Conservation (phyloP, 2,113 vertebrate genomes). For the Petroica traversi region DNA sequence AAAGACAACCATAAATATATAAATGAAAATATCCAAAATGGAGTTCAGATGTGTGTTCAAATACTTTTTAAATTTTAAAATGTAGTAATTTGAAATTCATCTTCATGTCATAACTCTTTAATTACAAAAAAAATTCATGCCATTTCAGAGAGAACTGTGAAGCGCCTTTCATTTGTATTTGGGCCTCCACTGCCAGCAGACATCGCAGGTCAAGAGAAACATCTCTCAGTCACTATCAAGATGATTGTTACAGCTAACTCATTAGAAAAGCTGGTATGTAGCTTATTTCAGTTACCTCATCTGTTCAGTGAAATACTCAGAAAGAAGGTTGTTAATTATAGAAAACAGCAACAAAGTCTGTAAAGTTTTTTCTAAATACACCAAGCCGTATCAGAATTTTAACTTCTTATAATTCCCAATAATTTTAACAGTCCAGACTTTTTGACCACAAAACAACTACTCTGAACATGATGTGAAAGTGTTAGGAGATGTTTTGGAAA, state of each 20-base stretch:
- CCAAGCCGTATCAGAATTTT: background rate
- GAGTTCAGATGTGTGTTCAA: background rate
- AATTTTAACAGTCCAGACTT: background rate
- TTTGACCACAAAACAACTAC: background rate
- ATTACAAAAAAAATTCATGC: background rate
- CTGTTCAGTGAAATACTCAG: background rate
- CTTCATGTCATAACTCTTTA: background rate
- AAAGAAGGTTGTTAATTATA: background rate
- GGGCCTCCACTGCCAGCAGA: background rate
- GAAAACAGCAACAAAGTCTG: background rate
- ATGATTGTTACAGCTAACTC: background rate
- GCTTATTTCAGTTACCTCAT: background rate
- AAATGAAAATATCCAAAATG: background rate
- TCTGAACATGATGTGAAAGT: background rate
- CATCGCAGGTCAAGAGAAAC: background rate
- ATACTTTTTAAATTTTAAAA: background rate
- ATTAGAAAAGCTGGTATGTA: background rate
- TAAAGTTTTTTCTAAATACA: background rate
- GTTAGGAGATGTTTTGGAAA: background rate
- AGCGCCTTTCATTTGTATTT: background rate
- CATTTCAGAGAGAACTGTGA: background rate
- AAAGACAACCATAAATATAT: background rate
- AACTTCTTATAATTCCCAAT: background rate
- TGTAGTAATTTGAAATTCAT: background rate
- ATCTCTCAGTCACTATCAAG: background rate